Base-by-base conservation (phyloP, 2,888 invertebrate genomes). In the Hirtodrosophila cameraria region DNA sequence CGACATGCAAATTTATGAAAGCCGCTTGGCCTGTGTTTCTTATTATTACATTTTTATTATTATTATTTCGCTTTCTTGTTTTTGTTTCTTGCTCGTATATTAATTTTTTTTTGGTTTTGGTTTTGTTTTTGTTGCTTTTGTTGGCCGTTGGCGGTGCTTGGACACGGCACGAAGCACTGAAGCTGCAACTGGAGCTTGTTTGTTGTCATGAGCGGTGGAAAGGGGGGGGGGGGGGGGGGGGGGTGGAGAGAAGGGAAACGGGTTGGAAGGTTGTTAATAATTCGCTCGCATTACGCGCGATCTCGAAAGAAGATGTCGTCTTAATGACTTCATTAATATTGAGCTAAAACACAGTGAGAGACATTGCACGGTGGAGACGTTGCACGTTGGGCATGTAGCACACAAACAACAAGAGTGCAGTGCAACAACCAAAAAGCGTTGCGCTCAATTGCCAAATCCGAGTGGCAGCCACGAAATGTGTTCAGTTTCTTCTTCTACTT, bases 1-100 rank as follows among this genome's bases (percentile, higher is more conserved):
- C 75, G 62, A 85, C 83, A 87, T 84, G 86, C 86, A 84, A 87
- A 87, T 84, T 87, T 84, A 83, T 84, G 83, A 84, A 83, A 83
- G 82, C 73, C 67, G 73, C 86, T 85, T 84, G 43, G 43, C 57
- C 49, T 62, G 65, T 76, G 76, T 81, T 78, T 54, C 71, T 78
- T 50, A 68, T 70, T 81, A 81, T 76, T 81, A 70, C 75, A n/a
- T 66, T 78, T 63, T 77, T 63, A 52, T 71, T 61, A 36, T 62
- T 50, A 30, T 52, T 53, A 43, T 54, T 43, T 38, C 11, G 33
- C 35, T 42, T 35, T 43, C 43, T 39, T 35, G 20, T 18, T 41
- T 30, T 45, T 35, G 42, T 67, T n/a, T n/a, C n/a, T n/a, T n/a
- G n/a, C n/a, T n/a, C n/a, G n/a, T n/a, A n/a, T n/a, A n/a, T n/a